Evolutionary conservation across 2,797 vertebrate genomes (phyloP), one percentile per base, ranked within the genome.

Genomic region (Notamacropus eugenii): DNA sequence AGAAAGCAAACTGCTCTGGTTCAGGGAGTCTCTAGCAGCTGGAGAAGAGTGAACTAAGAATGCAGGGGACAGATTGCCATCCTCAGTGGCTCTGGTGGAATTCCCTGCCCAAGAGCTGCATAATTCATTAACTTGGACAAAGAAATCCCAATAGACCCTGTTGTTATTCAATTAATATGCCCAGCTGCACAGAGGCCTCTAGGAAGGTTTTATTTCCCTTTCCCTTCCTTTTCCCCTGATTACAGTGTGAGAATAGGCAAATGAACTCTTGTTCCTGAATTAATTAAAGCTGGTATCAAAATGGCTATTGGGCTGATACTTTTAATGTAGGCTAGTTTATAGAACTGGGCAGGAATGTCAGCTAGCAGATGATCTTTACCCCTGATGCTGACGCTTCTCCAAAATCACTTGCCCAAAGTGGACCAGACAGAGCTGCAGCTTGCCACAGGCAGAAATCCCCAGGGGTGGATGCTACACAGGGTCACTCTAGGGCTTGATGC

Each of bases 231-330:
- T 94, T 87, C 24, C 46, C 29, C 56, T 91, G 50, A 59, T 93
- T 93, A 91, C 8, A 95, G 91, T 67, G 54, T 92, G 58, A 96
- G 90, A 94, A 91, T 10, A 50, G 29, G 46, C 91, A 46, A 90
- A 74, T 91, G 46, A 50, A 94, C 52, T 93, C 1, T 94, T 90
- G 62, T 95, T 94, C 50, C 29, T 91, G 22, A 55, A 91, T 91
- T 57, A 62, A n/a, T 59, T 96, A 54, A 94, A 93, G 9, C 24
- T 96, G n/a, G 29, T 54, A 28, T 95, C 82, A 94, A 55, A 92
- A 82, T 13, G 12, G 74, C 40, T 87, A 3, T 46, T 87, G 74
- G 74, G 40, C 28, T 87, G 74, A 46, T 46, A 46, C 40, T 87
- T 87, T 87, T 87, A 46, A 27, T 11, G 22, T 50, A 87, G 24